Conservation (phyloP, 2,888 invertebrate species). For the Tetanocera ferruginea region DNA sequence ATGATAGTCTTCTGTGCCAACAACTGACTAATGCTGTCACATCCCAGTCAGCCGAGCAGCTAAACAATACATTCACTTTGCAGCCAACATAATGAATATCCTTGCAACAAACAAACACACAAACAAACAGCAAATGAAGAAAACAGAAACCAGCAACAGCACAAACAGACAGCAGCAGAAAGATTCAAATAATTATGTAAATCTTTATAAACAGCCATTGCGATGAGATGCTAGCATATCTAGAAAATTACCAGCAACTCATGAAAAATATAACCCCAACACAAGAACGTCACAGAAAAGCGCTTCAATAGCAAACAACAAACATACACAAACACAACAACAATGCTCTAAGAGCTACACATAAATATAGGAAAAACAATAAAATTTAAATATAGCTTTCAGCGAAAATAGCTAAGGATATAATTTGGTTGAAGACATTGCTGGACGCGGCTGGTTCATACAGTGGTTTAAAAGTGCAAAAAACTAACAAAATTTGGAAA, state of each 20-base stretch:
- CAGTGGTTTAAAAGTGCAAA: too few relatives aligned
- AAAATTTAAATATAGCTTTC: too few relatives aligned
- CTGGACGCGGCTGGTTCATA: too few relatives aligned
- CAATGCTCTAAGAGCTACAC: background rate
- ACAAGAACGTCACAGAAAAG: conserved; percentile 17
- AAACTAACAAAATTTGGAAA: too few relatives aligned
- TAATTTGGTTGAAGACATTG: too few relatives aligned
- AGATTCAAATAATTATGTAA: conserved; percentile 33
- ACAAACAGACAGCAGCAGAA: background rate
- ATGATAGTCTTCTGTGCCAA: background rate
- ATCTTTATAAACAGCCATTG: conserved; percentile 35
- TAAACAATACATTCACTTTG: background rate
- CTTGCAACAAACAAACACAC: conserved; percentile 19
- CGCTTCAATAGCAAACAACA: background rate
- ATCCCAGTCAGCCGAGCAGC: background rate
- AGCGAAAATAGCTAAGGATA: too few relatives aligned
- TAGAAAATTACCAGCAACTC: conserved; percentile 27
- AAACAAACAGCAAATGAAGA: background rate
- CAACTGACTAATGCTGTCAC: background rate
- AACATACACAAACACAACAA: background rate
- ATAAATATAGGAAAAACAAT: too few relatives aligned
- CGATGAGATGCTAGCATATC: conserved; percentile 10
- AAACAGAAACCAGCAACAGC: background rate
- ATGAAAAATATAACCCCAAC: background rate
- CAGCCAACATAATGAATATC: conserved; percentile 36